These are phyloP conservation scores for Stichopus chloronotus DNA, from an alignment of 35 echinoderm and acorn worm genomes.

Conservation along the genomic window DNA sequence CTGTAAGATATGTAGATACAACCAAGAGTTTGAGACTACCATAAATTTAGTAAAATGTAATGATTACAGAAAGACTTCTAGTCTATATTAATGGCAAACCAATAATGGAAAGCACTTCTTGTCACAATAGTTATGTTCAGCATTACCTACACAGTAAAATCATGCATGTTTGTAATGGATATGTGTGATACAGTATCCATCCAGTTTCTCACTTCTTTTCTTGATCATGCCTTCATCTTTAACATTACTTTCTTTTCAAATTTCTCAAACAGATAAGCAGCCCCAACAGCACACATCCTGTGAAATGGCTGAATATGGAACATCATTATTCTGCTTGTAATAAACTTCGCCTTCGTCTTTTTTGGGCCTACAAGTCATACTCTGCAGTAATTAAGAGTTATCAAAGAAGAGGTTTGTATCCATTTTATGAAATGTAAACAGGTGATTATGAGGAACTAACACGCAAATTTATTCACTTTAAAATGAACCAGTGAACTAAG, in stretches of 20 bases:
- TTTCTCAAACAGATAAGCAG: background rate
- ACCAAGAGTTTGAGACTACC: too few relatives aligned
- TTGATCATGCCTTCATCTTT: too few relatives aligned
- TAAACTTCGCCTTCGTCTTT: background rate
- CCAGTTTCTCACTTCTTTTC: background rate
- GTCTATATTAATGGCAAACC: too few relatives aligned
- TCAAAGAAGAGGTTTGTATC: constrained; percentile 36
- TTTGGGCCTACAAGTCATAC: constrained; percentile 28
- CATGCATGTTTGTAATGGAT: background rate
- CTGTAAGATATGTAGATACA: too few relatives aligned
- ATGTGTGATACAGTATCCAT: background rate
- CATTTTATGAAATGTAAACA: background rate
- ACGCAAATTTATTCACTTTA: too few relatives aligned
- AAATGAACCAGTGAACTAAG: too few relatives aligned
- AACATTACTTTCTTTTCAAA: background rate
- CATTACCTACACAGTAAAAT: background rate
- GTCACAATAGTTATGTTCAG: background rate
- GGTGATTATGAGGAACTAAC: background rate
- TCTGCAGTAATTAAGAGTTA: constrained; percentile 28
- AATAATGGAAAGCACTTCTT: too few relatives aligned
- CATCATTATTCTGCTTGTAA: background rate
- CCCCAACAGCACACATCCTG: constrained; percentile 11
- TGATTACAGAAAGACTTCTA: too few relatives aligned
- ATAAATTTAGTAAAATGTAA: too few relatives aligned
- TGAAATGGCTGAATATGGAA: background rate